A percentile compares a stretch with the other conserved stretches of the same genome.
Evolutionary conservation across 2,797 vertebrate species (phyloP).

Genomic region (Selene dorsalis): DNA sequence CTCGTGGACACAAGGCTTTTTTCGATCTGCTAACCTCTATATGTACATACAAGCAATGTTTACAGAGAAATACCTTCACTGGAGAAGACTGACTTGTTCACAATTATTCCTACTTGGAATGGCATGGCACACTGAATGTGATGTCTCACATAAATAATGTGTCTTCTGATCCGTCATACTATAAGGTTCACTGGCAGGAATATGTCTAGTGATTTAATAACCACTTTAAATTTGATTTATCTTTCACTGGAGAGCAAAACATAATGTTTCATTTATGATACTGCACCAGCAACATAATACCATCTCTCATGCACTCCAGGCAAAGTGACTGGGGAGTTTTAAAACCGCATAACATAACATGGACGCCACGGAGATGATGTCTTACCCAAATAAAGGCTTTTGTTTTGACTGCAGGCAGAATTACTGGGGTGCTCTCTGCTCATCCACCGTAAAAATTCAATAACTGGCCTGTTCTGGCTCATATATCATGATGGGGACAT

Average conservation of each 20-base stretch:
- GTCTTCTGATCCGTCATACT: constrained; percentile 53
- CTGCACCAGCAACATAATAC: constrained; percentile 73
- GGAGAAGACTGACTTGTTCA: constrained; percentile 67
- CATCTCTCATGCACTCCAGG: constrained; percentile 70
- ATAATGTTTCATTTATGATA: constrained; percentile 81
- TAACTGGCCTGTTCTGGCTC: constrained; percentile 71
- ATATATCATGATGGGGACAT: constrained; percentile 68
- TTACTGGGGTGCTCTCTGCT: constrained; percentile 59
- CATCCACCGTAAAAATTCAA: constrained; percentile 65
- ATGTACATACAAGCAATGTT: constrained; percentile 86
- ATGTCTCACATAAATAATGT: constrained; percentile 60
- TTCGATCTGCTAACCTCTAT: constrained; percentile 78
- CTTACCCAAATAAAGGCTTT: constrained; percentile 67
- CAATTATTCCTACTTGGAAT: constrained; percentile 65
- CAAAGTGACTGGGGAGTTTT: constrained; percentile 64
- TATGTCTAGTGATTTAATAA: constrained; percentile 47
- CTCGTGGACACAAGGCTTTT: constrained; percentile 65
- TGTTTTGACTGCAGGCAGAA: constrained; percentile 58
- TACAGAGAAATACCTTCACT: constrained; percentile 75
- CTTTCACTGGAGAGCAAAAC: constrained; percentile 68
- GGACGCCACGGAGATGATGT: constrained; percentile 66
- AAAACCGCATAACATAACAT: constrained; percentile 62
- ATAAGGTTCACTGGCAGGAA: constrained; percentile 42
- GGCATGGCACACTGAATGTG: constrained; percentile 68
- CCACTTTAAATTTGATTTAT: constrained; percentile 55